These are phyloP conservation scores for Mongoloraphidia duomilia DNA, from an alignment of 2,888 invertebrate species.

Conservation along the genomic window DNA sequence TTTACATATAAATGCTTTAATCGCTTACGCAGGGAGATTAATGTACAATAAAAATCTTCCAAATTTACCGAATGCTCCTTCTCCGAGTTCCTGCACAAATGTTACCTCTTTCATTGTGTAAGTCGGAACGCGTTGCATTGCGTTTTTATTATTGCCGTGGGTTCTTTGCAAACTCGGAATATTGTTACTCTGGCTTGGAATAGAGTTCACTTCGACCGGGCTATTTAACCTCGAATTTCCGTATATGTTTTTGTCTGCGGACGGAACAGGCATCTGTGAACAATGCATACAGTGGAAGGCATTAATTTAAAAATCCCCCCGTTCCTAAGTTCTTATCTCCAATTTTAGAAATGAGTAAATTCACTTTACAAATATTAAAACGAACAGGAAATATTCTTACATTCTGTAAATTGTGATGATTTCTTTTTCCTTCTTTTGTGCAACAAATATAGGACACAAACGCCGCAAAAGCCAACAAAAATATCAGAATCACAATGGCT, in stretches of 20 bases:
- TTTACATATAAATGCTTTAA: no score
- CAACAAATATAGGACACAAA: slow-evolving; percentile 48
- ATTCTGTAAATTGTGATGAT: slow-evolving; percentile 49
- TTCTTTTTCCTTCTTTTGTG: slow-evolving; percentile 35
- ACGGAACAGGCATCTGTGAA: slow-evolving; percentile 45
- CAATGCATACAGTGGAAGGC: no score
- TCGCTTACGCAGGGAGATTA: background rate
- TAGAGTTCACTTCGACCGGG: slow-evolving; percentile 72
- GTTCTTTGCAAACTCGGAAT: slow-evolving; percentile 30
- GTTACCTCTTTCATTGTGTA: slow-evolving; percentile 73
- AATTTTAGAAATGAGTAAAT: no score
- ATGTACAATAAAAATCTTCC: no score
- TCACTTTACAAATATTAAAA: no score
- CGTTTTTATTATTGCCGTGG: slow-evolving; percentile 23
- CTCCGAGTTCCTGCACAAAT: slow-evolving; percentile 83
- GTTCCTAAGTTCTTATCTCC: no score
- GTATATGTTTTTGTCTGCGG: slow-evolving; percentile 67
- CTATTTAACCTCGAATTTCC: slow-evolving; percentile 63
- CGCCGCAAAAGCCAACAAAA: slow-evolving; percentile 38
- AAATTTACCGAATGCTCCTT: slow-evolving; percentile 81
- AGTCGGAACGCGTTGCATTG: slow-evolving; percentile 53
- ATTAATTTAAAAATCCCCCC: no score
- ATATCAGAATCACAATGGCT: slow-evolving; percentile 42
- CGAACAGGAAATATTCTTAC: slow-evolving; percentile 23
- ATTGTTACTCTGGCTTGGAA: slow-evolving; percentile 38